These are phyloP conservation scores for Macaca nemestrina DNA, from an alignment of 2,113 vertebrate genomes.

Conservation along the genomic window DNA sequence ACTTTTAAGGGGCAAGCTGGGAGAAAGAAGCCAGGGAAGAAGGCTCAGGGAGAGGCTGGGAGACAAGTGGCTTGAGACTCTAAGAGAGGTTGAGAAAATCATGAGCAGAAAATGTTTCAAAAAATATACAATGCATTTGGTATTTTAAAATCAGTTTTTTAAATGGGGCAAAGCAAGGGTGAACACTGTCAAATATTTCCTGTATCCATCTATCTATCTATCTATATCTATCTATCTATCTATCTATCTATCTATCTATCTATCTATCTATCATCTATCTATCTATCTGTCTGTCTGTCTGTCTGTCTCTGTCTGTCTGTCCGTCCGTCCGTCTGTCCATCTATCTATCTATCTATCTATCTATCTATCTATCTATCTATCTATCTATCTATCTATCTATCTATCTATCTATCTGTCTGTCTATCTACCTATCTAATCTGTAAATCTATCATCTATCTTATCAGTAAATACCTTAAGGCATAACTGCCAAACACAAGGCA, in stretches of 20 bases:
- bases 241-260: neutral
- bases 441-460: neutral
- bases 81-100: neutral
- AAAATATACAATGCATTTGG: neutral
- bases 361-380: neutral
- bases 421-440: neutral
- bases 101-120: neutral
- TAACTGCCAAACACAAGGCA: neutral
- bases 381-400: neutral
- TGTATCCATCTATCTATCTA: neutral
- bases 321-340: accelerated
- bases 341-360: too few species aligned
- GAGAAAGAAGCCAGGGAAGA: neutral
- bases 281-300: neutral
- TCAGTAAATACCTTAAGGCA: neutral
- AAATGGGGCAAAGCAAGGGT: neutral
- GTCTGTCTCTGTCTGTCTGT: too few species aligned
- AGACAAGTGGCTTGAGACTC: neutral
- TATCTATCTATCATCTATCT: neutral
- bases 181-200: neutral
- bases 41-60: neutral
- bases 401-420: neutral
- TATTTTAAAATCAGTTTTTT: neutral
- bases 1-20: neutral
- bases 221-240: neutral